Conservation (phyloP, 2,888 invertebrate species). For the Ischnus inquisitorius region DNA sequence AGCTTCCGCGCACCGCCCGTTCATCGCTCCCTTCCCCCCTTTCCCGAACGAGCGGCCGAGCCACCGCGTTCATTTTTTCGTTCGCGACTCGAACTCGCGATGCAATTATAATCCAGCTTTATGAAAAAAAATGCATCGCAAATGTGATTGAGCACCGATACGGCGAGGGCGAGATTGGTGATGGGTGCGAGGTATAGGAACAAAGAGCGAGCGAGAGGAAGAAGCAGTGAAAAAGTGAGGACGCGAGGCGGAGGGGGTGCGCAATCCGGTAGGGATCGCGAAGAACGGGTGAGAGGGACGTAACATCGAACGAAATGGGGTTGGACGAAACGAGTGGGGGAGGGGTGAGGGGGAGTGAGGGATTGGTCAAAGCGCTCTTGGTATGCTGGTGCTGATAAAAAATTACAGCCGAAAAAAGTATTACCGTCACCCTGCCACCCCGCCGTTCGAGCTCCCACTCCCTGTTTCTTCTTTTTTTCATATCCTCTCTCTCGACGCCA, state of each 20-base stretch:
- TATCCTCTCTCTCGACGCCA: constrained; percentile 70
- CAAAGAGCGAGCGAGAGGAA: constrained; percentile 44
- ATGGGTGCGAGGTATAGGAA: constrained; percentile 44
- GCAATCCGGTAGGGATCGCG: constrained; percentile 71
- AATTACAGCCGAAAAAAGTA: constrained; percentile 82
- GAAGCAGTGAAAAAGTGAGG: constrained; percentile 69
- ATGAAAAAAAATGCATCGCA: constrained; percentile 85
- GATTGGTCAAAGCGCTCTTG: constrained; percentile 81
- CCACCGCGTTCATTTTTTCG: constrained; percentile 66
- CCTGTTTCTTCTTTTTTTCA: constrained; percentile 61
- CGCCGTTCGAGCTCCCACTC: constrained; percentile 60
- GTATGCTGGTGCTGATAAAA: constrained; percentile 81
- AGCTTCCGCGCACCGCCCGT: constrained; percentile 58
- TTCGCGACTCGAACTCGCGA: constrained; percentile 80
- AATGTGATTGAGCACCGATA: constrained; percentile 85
- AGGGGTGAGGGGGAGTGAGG: constrained; percentile 75
- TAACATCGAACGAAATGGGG: constrained; percentile 67
- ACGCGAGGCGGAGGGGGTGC: constrained; percentile 55
- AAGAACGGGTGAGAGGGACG: constrained; percentile 62
- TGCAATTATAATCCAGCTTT: constrained; percentile 86
- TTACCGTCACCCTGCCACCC: constrained; percentile 75
- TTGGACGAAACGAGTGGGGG: constrained; percentile 66
- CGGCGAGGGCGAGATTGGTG: constrained; percentile 82
- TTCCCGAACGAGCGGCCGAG: constrained; percentile 60
- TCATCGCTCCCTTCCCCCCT: constrained; percentile 52